Evolutionary conservation across 2,888 invertebrate species (phyloP).

Genomic region (Stenotaenia linearis): DNA sequence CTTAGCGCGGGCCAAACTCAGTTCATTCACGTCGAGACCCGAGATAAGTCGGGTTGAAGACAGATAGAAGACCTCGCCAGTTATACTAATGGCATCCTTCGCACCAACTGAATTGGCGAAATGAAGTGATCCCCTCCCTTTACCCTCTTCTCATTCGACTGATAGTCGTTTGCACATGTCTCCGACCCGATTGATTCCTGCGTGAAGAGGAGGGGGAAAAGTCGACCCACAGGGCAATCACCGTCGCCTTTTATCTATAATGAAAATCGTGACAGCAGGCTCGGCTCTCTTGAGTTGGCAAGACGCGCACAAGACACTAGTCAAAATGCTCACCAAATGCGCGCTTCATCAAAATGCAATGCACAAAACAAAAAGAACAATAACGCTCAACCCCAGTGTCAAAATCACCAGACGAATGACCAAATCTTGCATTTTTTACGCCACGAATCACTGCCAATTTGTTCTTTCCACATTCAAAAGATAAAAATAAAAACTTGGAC

Average conservation of each 20-base stretch:
- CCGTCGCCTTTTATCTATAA: conserved; percentile 9
- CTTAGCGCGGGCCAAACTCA: background rate
- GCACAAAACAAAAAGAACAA: conserved; percentile 9
- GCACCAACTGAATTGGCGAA: background rate
- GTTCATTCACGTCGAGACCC: background rate
- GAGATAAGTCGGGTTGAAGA: background rate
- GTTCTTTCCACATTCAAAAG: background rate
- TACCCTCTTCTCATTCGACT: background rate
- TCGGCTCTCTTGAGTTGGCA: background rate
- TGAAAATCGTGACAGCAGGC: conserved; percentile 9
- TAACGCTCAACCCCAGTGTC: background rate
- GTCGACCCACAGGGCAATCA: conserved; percentile 9
- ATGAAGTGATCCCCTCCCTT: background rate
- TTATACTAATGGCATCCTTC: background rate
- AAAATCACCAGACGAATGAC: background rate
- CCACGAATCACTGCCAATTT: background rate
- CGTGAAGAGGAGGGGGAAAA: background rate
- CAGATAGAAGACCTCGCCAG: background rate
- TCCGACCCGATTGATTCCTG: conserved; percentile 9
- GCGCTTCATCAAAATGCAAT: background rate
- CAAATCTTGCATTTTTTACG: background rate
- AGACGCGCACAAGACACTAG: background rate
- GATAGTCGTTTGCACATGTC: conserved; percentile 9
- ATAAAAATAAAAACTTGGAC: background rate
- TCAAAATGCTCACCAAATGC: background rate